A percentile compares a stretch with the other conserved stretches of the same genome.
phyloP scores from a whole-genome alignment of 1,140 invertebrate species.

The Helicoverpa armigera region DNA sequence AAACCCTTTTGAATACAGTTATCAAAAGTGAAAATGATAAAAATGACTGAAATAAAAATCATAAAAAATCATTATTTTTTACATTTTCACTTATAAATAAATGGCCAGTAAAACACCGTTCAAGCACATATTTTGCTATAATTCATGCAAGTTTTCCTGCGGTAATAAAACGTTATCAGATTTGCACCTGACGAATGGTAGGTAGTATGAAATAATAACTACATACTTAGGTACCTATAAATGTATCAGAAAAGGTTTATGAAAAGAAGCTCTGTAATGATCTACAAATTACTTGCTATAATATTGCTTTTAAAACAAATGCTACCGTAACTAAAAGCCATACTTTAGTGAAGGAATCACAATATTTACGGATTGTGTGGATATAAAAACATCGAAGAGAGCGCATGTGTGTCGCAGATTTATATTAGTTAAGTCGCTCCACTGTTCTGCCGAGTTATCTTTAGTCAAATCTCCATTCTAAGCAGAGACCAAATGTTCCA shows the following conservation, averaged over 20 bases:
- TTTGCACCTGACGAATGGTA: neutral
- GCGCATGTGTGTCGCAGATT: constrained; percentile 67
- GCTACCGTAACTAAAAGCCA: constrained; percentile 40
- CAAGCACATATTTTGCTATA: neutral
- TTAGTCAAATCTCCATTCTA: constrained; percentile 27
- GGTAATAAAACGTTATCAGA: constrained; percentile 22
- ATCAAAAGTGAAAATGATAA: too few species aligned
- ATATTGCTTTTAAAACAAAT: constrained; percentile 17
- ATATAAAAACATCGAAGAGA: constrained; percentile 57
- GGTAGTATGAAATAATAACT: neutral
- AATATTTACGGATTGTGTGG: constrained; percentile 62
- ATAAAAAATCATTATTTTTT: too few species aligned
- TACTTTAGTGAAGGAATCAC: constrained; percentile 56
- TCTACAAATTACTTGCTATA: too few species aligned
- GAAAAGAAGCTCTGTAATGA: neutral
- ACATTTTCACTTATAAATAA: neutral
- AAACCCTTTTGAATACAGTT: too few species aligned
- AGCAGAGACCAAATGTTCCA: constrained; percentile 19
- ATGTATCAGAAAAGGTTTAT: neutral
- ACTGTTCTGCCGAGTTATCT: constrained; percentile 19
- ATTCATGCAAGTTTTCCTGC: constrained; percentile 10
- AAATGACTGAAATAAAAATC: too few species aligned
- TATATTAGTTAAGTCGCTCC: constrained; percentile 36
- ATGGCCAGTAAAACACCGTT: constrained; percentile 1
- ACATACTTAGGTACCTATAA: neutral